Percentiles rank a stretch among this genome's conserved stretches.
Evolutionary conservation across 2,888 invertebrate species (phyloP).

Genomic region (Diabrotica balteata): DNA sequence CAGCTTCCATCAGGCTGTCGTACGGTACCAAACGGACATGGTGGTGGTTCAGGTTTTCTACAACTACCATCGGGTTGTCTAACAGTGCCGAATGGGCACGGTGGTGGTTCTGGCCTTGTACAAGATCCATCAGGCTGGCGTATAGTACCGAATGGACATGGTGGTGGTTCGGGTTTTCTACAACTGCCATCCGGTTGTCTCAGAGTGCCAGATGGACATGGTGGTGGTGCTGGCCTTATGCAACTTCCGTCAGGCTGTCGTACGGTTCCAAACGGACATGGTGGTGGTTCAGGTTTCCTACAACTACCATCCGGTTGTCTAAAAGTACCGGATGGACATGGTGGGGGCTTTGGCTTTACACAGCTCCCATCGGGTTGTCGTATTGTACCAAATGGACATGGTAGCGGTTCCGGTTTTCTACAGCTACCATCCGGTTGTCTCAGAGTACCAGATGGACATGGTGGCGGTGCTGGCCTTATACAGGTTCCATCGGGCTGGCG

Average conservation of each 20-base stretch:
- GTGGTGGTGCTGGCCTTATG: constrained; percentile 13
- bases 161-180: constrained; percentile 1
- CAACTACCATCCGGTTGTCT: constrained; percentile 23
- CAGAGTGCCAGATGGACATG: constrained; percentile 24
- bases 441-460: constrained; percentile 23
- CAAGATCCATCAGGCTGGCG: constrained; percentile 25
- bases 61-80: constrained; percentile 29
- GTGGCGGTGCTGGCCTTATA: constrained; percentile 19
- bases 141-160: constrained; percentile 24
- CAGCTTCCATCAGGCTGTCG: constrained; percentile 19
- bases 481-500: constrained; percentile 20
- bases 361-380: constrained; percentile 28
- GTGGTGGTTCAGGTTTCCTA: constrained; percentile 19
- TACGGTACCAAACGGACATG: constrained; percentile 21
- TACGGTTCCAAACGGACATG: constrained; percentile 27
- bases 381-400: constrained; percentile 34
- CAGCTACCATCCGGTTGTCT: constrained; percentile 18
- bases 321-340: constrained; percentile 35
- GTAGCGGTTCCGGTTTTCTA: constrained; percentile 18
- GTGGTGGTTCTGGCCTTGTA: constrained; percentile 12
- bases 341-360: constrained; percentile 4
- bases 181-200: constrained; percentile 30
- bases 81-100: constrained; percentile 31
- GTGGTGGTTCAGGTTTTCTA: constrained; percentile 1
- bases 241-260: constrained; percentile 27